Evolutionary conservation across 2,113 vertebrate genomes (phyloP), one percentile per base, ranked within the genome.

Genomic region (Oncorhynchus mykiss): DNA sequence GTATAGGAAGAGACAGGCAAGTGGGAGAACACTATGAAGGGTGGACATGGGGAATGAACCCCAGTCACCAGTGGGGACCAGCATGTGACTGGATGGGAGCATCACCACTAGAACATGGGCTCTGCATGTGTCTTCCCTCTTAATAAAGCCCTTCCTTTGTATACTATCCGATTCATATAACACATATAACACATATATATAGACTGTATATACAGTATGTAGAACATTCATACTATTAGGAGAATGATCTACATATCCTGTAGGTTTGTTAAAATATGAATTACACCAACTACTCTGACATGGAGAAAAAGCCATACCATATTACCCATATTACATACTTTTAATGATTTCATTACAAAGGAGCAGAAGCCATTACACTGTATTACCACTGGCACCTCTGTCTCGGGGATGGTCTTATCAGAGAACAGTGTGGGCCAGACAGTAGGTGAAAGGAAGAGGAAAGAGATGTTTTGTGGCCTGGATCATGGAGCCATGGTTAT

Each of bases 201-300:
- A 45, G 11, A 11, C 2, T 45, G 9, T 45, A 45, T 45, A 45
- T 45, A 45, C 39, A 2, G 39, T 45, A 45, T 45, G 3, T 9
- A 49, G 7, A 39, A 51, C 45, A 71, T 24, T 16, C 25, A 64
- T 73, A 82, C 73, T 76, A 27, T 68, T 29, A 64, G 74, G 66
- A 76, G 78, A 73, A 45, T 45, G 8, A 72, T 80, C 69, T 82
- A 12, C 67, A 2, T 51, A 27, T 75, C 29, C 51, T 64, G 25
- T 77, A 39, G 51, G 2, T 70, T 80, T 65, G 84, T 82, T 84
- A 72, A 86, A 84, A 67, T 51, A 62, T 84, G 54, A 76, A 85
- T 87, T 78, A 84, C 31, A 68, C 57, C 72, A 70, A 88, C 76
- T 72, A 70, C 49, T 81, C 34, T 74, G 59, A 51, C 12, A 81